These are phyloP conservation scores for Plectropomus leopardus DNA, from an alignment of 2,113 vertebrate species.

Conservation along the genomic window DNA sequence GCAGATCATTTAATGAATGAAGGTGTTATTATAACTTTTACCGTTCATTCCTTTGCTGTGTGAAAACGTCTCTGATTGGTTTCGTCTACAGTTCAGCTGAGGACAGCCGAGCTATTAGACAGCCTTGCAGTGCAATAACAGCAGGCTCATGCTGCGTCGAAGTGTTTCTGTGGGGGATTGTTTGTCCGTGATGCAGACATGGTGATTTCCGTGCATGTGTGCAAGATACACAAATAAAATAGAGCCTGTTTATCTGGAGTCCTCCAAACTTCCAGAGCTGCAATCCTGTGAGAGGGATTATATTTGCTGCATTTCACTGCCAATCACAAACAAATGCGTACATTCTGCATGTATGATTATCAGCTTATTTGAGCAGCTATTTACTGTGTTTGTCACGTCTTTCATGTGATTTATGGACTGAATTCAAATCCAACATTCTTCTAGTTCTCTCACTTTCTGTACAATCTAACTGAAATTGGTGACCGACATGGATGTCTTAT, in stretches of 20 bases:
- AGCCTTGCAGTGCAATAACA: conserved; percentile 59
- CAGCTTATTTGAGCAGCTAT: conserved; percentile 5
- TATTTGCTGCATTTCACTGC: conserved; percentile 29
- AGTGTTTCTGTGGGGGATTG: conserved; percentile 35
- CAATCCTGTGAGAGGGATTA: conserved; percentile 60
- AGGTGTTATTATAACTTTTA: conserved; percentile 52
- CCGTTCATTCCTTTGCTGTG: conserved; percentile 38
- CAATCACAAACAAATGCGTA: conserved; percentile 37
- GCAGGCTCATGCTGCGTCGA: conserved; percentile 51
- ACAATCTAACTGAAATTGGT: neutral
- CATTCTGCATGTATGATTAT: conserved; percentile 29
- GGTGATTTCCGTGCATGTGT: conserved; percentile 25
- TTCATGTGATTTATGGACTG: neutral
- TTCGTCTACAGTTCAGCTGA: conserved; percentile 73
- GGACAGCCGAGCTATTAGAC: conserved; percentile 70
- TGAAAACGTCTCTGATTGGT: conserved; percentile 38
- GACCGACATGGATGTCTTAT: neutral
- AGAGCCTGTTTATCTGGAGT: conserved; percentile 53
- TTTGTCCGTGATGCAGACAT: conserved; percentile 59
- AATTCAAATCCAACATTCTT: neutral
- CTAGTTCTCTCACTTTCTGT: neutral
- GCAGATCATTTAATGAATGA: conserved; percentile 66
- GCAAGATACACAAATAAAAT: conserved; percentile 51
- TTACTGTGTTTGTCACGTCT: neutral
- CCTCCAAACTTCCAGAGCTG: conserved; percentile 18